Evolutionary conservation across 2,113 vertebrate species (phyloP), one percentile per base, ranked within the genome.

Genomic region (Nerophis ophidion): DNA sequence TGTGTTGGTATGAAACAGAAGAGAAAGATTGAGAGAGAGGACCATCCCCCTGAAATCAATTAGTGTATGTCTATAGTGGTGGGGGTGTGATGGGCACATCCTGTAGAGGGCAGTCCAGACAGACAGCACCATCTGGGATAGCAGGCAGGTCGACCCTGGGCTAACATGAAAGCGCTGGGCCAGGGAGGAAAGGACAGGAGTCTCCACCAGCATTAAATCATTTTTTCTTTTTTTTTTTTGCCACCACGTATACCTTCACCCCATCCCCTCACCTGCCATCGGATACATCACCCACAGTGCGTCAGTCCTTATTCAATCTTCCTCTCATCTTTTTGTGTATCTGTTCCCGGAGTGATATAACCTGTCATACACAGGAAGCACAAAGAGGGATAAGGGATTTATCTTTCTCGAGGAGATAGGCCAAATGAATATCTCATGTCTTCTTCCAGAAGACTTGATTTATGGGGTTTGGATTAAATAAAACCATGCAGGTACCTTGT

Each of bases 61-160:
- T 94, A 81, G 62, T 80, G 71, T 68, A 86, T 72, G 75, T 52
- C 76, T 85, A 76, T 61, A 64, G 73, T 57, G 55, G 64, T 68
- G 72, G 63, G 70, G 80, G 68, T 63, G 57, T 71, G 81, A 87
- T 77, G 83, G 84, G 79, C 79, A 85, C 88, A 90, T 92, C 90
- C 90, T 89, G 81, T 88, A 78, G 60, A 82, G 57, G 74, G 90
- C 81, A 63, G 81, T 65, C 4, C 81, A 48, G 91, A 95, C 84
- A 91, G 92, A 95, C 92, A 94, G 89, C 91, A 92, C 86, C 92
- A 95, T 92, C 92, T 95, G 93, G 83, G 84, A 88, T 77, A 76
- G 81, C 81, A 70, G 84, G 60, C 72, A 12, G 36, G 48, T 81
- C 91, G 92, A 95, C 91, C 91, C 85, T 72, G 84, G 85, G 71